Evolutionary conservation across 2,888 invertebrate genomes (phyloP).

Genomic region (Alloscopus bannaensis): DNA sequence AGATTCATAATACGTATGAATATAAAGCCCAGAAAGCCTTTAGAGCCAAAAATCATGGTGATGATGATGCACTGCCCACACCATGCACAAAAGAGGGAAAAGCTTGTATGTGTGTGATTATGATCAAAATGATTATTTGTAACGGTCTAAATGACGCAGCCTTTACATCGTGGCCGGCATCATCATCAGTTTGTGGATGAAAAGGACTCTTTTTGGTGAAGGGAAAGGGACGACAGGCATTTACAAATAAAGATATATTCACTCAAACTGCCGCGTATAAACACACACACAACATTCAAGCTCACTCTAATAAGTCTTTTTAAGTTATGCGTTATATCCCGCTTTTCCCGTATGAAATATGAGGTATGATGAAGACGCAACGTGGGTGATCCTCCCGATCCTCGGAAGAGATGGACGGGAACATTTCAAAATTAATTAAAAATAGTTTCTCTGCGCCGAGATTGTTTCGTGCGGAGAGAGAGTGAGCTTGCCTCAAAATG

Average conservation of each 20-base stretch:
- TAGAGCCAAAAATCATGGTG: slow-evolving; percentile 13
- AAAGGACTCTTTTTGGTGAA: not conserved
- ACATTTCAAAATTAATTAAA: slow-evolving; percentile 61
- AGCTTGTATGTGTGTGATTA: too few relatives aligned
- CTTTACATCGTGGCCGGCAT: slow-evolving; percentile 38
- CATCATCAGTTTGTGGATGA: not conserved
- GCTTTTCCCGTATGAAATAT: too few relatives aligned
- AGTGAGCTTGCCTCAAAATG: too few relatives aligned
- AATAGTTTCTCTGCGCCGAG: slow-evolving; percentile 40
- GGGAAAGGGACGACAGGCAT: not conserved
- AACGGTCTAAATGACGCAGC: slow-evolving; percentile 24
- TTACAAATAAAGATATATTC: not conserved
- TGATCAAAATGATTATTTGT: slow-evolving; percentile 40
- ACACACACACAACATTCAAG: too few relatives aligned
- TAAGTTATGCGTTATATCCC: too few relatives aligned
- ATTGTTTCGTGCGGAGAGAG: slow-evolving; percentile 43
- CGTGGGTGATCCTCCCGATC: slow-evolving; percentile 49
- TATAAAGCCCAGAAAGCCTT: too few relatives aligned
- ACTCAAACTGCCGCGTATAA: not conserved
- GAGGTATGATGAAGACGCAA: too few relatives aligned
- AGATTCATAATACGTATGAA: not conserved
- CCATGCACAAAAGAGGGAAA: slow-evolving; percentile 5
- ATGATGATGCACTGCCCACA: not conserved
- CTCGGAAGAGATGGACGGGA: slow-evolving; percentile 25
- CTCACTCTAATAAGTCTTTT: too few relatives aligned